These are phyloP conservation scores for Malthinus flaveolus DNA, from an alignment of 2,888 invertebrate genomes.

Conservation along the genomic window DNA sequence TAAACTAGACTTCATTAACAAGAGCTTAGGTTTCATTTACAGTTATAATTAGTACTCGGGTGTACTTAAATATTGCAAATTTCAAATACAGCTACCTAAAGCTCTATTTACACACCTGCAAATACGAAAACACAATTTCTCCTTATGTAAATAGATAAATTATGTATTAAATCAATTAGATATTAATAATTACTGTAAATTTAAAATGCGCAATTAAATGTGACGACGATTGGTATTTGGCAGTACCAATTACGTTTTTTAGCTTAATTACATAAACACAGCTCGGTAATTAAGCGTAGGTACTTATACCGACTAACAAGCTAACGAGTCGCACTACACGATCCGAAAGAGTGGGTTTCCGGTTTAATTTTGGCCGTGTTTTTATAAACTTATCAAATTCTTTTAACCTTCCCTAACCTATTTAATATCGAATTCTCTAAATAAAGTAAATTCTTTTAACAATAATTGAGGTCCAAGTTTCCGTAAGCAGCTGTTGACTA, in stretches of 20 bases:
- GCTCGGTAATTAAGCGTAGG: not conserved
- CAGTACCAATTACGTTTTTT: no score
- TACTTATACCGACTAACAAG: not conserved
- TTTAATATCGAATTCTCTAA: not conserved
- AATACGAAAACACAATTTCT: slow-evolving; percentile 15
- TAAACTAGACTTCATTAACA: slow-evolving; percentile 20
- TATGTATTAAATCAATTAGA: not conserved
- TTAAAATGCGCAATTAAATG: not conserved
- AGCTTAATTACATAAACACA: not conserved
- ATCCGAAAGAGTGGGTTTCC: not conserved
- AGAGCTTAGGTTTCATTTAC: slow-evolving; percentile 22
- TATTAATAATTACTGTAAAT: not conserved
- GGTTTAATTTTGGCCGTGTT: not conserved
- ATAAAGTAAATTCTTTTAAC: not conserved
- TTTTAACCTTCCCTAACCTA: not conserved
- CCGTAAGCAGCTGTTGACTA: slow-evolving; percentile 34
- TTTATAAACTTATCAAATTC: not conserved
- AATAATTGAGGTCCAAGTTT: slow-evolving; percentile 10
- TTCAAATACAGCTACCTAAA: slow-evolving; percentile 22
- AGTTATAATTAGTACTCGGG: slow-evolving; percentile 23
- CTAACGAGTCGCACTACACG: no score
- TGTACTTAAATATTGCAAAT: slow-evolving; percentile 22
- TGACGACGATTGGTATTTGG: no score
- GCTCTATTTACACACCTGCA: slow-evolving; percentile 26
- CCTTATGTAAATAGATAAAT: not conserved